These are phyloP conservation scores for Scaptomyza polygonia DNA, from an alignment of 2,888 invertebrate genomes.

Conservation along the genomic window DNA sequence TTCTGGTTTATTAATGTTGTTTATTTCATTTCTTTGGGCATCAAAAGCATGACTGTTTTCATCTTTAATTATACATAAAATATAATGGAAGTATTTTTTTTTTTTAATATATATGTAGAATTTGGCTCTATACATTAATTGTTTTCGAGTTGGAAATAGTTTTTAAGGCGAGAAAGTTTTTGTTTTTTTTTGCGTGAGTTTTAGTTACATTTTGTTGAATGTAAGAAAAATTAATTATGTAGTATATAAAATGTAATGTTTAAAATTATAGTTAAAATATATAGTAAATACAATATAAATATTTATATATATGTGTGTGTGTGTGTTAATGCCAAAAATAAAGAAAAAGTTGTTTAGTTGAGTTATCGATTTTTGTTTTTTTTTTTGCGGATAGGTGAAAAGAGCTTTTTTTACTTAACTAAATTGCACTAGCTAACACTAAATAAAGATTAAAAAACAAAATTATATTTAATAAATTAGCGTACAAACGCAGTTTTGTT, in stretches of 20 bases:
- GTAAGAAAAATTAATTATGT: constrained; percentile 44
- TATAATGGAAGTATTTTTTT: constrained; percentile 27
- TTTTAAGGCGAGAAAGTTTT: constrained; percentile 40
- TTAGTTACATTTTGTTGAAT: constrained; percentile 40
- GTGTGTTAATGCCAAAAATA: constrained; percentile 61
- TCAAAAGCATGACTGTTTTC: constrained; percentile 75
- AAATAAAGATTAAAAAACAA: constrained; percentile 81
- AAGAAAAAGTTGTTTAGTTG: constrained; percentile 30
- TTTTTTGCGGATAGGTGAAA: too few relatives aligned
- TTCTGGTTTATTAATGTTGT: constrained; percentile 8
- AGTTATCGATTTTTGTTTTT: too few relatives aligned
- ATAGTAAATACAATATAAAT: constrained; percentile 50
- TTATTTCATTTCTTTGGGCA: constrained; percentile 66
- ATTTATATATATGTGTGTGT: constrained; percentile 19
- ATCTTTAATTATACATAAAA: constrained; percentile 44
- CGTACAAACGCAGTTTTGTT: constrained; percentile 50
- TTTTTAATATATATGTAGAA: constrained; percentile 20
- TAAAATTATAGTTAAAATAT: constrained; percentile 66
- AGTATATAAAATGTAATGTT: constrained; percentile 56
- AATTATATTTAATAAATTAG: constrained; percentile 76
- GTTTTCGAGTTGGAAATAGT: constrained; percentile 54
- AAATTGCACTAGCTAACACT: constrained; percentile 84
- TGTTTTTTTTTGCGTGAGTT: constrained; percentile 5
- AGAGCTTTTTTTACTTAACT: constrained; percentile 65
- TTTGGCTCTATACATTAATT: constrained; percentile 19